These are phyloP conservation scores for Montipora cactus DNA, from an alignment of 64 coral and sea anemone genomes.

Conservation along the genomic window DNA sequence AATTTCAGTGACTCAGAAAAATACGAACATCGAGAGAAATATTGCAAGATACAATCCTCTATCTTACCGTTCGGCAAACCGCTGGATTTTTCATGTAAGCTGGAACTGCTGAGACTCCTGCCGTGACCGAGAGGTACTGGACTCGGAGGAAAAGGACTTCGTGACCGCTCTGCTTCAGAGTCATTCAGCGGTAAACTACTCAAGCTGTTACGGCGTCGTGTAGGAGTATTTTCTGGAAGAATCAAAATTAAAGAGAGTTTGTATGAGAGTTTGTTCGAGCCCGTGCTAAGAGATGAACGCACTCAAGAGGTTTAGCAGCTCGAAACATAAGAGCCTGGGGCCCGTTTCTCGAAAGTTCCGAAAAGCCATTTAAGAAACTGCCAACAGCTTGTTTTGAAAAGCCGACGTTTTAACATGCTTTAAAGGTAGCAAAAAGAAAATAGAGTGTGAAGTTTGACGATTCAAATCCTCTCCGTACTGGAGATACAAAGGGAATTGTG, in stretches of 20 bases:
- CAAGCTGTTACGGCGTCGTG: slow-evolving; percentile 73
- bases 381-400: too few relatives aligned
- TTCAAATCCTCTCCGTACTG: too few relatives aligned
- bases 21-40: background rate
- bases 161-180: slow-evolving; percentile 20
- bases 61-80: slow-evolving; percentile 46
- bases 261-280: too few relatives aligned
- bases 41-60: background rate
- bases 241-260: background rate
- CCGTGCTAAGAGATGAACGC: too few relatives aligned
- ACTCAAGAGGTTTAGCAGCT: too few relatives aligned
- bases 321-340: too few relatives aligned
- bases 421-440: too few relatives aligned
- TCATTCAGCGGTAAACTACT: slow-evolving; percentile 64
- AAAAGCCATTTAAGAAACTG: too few relatives aligned
- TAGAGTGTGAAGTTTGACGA: too few relatives aligned
- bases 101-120: slow-evolving; percentile 68
- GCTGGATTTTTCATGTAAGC: slow-evolving; percentile 34
- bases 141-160: slow-evolving; percentile 60
- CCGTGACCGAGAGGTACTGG: slow-evolving; percentile 74
- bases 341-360: too few relatives aligned
- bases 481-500: too few relatives aligned
- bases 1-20: background rate
- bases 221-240: slow-evolving; percentile 31
- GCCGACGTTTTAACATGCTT: too few relatives aligned